phyloP scores from a whole-genome alignment of 2,888 invertebrate genomes.

The Celastrina argiolus region DNA sequence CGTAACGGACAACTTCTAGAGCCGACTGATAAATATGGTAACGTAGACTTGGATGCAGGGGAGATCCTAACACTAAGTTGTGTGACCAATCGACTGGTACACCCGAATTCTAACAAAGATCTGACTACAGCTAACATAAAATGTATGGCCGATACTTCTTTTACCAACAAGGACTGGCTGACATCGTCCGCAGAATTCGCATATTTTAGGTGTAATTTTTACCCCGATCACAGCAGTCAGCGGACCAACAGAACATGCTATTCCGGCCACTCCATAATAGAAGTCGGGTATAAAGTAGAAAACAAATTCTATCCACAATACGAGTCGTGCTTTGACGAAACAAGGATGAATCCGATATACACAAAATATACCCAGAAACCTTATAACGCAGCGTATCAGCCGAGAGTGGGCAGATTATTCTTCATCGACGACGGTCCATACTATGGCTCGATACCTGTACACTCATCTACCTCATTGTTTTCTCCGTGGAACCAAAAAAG shows the following conservation, averaged over 20 bases:
- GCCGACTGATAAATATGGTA: conserved; percentile 53
- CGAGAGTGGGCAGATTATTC: conserved; percentile 54
- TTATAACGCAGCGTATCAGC: conserved; percentile 61
- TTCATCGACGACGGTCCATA: conserved; percentile 53
- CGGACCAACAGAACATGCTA: conserved; percentile 54
- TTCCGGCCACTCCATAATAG: conserved; percentile 47
- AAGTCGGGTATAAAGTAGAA: conserved; percentile 60
- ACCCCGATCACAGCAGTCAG: conserved; percentile 50
- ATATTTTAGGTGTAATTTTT: conserved; percentile 45
- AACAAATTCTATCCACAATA: conserved; percentile 53
- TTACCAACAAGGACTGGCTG: conserved; percentile 57
- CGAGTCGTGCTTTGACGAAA: conserved; percentile 62
- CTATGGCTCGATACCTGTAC: conserved; percentile 49
- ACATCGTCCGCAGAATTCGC: conserved; percentile 46
- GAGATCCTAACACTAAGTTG: conserved; percentile 57
- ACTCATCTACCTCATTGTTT: conserved; percentile 41
- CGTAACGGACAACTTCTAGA: conserved; percentile 52
- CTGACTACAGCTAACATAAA: conserved; percentile 44
- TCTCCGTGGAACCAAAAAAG: conserved; percentile 51
- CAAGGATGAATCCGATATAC: conserved; percentile 47
- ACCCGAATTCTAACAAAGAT: conserved; percentile 41
- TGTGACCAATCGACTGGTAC: conserved; percentile 45
- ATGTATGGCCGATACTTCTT: conserved; percentile 52
- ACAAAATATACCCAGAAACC: conserved; percentile 64
- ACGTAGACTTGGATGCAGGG: conserved; percentile 50